Base-by-base conservation (phyloP, 2,797 vertebrate genomes). In the Phrynocephalus forsythii region DNA sequence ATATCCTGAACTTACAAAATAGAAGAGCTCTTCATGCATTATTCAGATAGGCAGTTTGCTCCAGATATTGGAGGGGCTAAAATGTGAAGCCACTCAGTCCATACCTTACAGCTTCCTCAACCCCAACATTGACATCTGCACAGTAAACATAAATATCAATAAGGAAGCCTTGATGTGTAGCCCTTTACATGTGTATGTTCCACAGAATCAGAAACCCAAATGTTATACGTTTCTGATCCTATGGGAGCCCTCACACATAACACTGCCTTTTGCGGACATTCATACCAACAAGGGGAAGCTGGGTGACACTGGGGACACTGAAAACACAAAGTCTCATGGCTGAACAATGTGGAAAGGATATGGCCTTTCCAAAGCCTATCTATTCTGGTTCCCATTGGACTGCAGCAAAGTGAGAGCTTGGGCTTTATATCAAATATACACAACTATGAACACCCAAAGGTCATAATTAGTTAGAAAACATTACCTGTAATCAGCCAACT, bases 401-500 rank as follows among this genome's bases (percentile, higher is more conserved):
- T 63, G 56, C 11, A 7, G 48, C 28, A 44, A 67, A 79, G 3
- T 20, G 20, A 18, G 15, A 20, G 16, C 3, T 18, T 11, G 13
- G 24, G 33, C 44, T 44, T 1, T 18, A 63, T 8, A 86, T 63
- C 52, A 48, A 73, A 6, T 30, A 15, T 66, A 18, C 60, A 8
- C 11, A 38, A 79, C 10, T 56, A 67, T 28, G 48, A 79, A 67
- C 20, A 75, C 30, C 28, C 38, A 71, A 7, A 82, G 15, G 66
- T 66, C 38, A 78, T 50, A 72, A 79, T 91, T 2, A 16, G 6
- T 1, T 1, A 71, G 26, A 22, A 89, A 84, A n/a, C 10, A 44
- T 92, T 94, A 94, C 89, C 90, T 91, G 90, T 89, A 71, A 78
- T 63, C 86, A 30, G 86, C 63, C 69, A 81, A 73, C 33, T 80